Evolutionary conservation across 2,113 vertebrate genomes (phyloP).

Genomic region (Ochotona princeps): DNA sequence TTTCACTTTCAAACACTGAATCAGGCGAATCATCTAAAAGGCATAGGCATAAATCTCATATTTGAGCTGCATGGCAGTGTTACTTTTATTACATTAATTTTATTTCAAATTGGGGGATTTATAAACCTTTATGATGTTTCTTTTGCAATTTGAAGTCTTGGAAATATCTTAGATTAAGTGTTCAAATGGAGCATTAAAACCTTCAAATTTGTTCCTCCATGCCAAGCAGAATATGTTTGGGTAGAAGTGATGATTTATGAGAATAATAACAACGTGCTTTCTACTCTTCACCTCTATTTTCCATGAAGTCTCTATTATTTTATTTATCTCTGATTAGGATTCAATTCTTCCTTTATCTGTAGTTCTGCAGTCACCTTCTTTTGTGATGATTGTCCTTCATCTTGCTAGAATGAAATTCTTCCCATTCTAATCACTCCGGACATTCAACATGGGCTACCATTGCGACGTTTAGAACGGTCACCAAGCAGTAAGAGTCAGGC

Average conservation of each 20-base stretch:
- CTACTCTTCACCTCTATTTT: neutral
- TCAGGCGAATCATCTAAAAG: neutral
- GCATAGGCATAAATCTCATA: neutral
- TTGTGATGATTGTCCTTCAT: neutral
- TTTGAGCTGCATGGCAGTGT: neutral
- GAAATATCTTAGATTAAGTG: neutral
- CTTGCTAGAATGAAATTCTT: neutral
- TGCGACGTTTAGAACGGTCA: neutral
- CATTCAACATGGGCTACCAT: neutral
- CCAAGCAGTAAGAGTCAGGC: fast-evolving
- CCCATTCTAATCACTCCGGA: neutral
- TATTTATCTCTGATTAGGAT: neutral
- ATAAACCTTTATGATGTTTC: neutral
- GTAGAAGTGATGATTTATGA: neutral
- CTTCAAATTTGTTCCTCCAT: neutral
- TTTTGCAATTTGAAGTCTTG: neutral
- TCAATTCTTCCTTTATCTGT: neutral
- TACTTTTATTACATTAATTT: neutral
- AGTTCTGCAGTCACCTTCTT: neutral
- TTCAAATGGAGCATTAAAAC: neutral
- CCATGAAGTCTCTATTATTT: neutral
- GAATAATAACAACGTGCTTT: neutral
- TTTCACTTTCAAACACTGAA: neutral
- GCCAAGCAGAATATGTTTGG: neutral
- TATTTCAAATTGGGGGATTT: neutral